Conservation (phyloP, 2,888 invertebrate genomes). For the Polydesmus complanatus region DNA sequence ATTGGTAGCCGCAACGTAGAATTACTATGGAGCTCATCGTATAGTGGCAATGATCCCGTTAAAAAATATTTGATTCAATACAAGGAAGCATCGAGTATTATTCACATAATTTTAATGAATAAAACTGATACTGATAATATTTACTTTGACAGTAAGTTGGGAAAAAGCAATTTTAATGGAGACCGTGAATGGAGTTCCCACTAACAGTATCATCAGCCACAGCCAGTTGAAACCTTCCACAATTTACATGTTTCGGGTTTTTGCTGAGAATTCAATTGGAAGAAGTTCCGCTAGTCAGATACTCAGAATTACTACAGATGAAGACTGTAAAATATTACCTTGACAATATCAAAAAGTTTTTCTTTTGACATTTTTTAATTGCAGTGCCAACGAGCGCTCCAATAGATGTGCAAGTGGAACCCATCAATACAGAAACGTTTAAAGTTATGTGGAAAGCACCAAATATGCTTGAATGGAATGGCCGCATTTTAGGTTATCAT, state of each 20-base stretch:
- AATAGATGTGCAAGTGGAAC: slow-evolving; percentile 8
- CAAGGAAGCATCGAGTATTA: slow-evolving; percentile 19
- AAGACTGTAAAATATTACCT: slow-evolving; percentile 2
- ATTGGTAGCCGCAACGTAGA: slow-evolving; percentile 25
- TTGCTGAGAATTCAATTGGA: slow-evolving; percentile 29
- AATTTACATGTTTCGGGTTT: not conserved
- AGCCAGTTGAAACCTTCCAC: not conserved
- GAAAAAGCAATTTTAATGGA: not conserved
- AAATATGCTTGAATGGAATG: slow-evolving; percentile 15
- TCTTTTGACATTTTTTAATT: not conserved
- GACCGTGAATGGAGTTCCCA: not conserved
- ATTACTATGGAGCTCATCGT: slow-evolving; percentile 28
- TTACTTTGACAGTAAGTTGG: not conserved
- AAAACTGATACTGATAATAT: not conserved
- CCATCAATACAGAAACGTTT: slow-evolving; percentile 10
- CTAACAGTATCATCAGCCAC: not conserved
- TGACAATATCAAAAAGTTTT: not conserved
- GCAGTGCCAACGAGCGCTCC: slow-evolving; percentile 9
- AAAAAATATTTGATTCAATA: slow-evolving; percentile 28
- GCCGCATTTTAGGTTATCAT: slow-evolving; percentile 14
- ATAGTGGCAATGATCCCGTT: slow-evolving; percentile 29
- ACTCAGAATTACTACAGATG: slow-evolving; percentile 26
- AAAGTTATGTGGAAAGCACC: slow-evolving; percentile 13
- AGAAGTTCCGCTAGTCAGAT: slow-evolving; percentile 27
- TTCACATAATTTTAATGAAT: not conserved